phyloP scores from a whole-genome alignment of 2,888 invertebrate species.

The Phlogophora meticulosa region DNA sequence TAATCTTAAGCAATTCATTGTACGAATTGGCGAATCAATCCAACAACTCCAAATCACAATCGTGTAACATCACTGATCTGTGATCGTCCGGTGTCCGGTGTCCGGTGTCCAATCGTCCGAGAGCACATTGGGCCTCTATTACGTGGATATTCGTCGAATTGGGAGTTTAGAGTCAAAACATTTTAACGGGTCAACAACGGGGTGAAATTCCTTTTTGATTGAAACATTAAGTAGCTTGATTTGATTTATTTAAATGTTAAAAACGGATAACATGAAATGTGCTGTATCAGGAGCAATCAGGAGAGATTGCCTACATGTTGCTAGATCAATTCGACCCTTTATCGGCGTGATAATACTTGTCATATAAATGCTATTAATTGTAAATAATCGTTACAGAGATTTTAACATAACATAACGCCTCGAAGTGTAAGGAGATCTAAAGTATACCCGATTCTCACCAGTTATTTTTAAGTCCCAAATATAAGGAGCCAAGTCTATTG shows the following conservation, averaged over 20 bases:
- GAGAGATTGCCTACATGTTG: background rate
- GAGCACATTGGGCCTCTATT: conserved; percentile 34
- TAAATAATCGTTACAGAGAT: background rate
- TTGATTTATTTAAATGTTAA: too few species aligned
- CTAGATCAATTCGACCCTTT: background rate
- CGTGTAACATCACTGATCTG: conserved; percentile 29
- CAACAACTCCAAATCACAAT: conserved; percentile 9
- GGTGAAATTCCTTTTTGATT: background rate
- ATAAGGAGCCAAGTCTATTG: too few species aligned
- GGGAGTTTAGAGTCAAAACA: conserved; percentile 25
- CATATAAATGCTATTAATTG: background rate
- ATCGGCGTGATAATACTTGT: too few species aligned
- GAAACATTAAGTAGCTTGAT: background rate
- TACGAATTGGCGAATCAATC: conserved; percentile 15
- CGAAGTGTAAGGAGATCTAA: too few species aligned
- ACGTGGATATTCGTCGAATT: conserved; percentile 25
- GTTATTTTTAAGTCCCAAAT: too few species aligned
- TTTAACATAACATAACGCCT: too few species aligned
- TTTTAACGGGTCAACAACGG: background rate
- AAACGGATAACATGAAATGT: background rate
- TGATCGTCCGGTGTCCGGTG: conserved; percentile 32
- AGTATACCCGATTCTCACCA: too few species aligned
- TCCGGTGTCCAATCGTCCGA: conserved; percentile 29
- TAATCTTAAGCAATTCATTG: conserved; percentile 3
- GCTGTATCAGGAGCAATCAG: background rate